Base-by-base conservation (phyloP, 2,797 vertebrate genomes). In the Ptychadena robeensis region DNA sequence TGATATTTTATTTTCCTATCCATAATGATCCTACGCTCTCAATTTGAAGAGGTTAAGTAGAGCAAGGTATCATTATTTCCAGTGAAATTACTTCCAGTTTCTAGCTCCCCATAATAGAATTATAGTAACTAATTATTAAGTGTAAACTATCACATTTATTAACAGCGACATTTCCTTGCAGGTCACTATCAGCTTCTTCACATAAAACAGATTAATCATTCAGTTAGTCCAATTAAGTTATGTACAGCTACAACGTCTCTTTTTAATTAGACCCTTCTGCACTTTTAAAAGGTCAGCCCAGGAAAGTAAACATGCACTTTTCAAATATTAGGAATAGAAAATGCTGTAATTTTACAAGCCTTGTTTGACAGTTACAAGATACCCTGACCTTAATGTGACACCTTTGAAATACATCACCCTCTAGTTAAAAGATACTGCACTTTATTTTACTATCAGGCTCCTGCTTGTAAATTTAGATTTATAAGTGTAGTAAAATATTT, bases 221-320 rank as follows among this genome's bases (percentile, higher is more conserved):
- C 78, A 65, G 78, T 80, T 85, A 85, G 78, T 71, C 78, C 83
- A 80, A 85, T 80, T 85, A 85, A 70, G 66, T 65, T 28, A 64
- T 76, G 72, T 71, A 81, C 68, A 44, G 65, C 72, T 80, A 38
- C 78, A 63, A 57, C 66, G 66, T 75, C 78, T 75, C 32, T 53
- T 80, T 80, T 81, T 85, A 85, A 85, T 85, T 85, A 85, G 83
- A 74, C 71, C 77, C 78, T 85, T 85, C 83, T 79, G 78, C 57
- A 57, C 76, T 75, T 85, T 75, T 76, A 69, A 85, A 85, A 85
- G 83, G 83, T 85, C 83, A 85, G 14, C 66, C 38, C 48, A 35
- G 78, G 61, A 85, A 81, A 81, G 72, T 85, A 85, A 85, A 85
- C 83, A 85, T 76, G 83, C 66, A 80, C 83, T 85, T 80, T 71